Base-by-base conservation (phyloP, 2,888 invertebrate species). In the Mimas tiliae region DNA sequence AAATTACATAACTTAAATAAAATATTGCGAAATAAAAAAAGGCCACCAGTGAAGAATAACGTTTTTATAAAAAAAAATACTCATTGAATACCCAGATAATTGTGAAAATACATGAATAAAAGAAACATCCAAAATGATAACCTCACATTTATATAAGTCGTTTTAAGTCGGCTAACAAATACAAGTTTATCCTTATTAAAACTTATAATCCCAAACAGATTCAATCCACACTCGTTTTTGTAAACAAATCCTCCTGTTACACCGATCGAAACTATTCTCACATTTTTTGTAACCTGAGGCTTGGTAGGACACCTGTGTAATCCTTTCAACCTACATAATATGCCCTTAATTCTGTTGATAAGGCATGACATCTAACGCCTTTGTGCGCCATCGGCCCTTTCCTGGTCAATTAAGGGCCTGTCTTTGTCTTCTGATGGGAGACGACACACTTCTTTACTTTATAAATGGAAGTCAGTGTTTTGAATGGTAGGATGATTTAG, bases 261-360 rank as follows among this genome's bases (percentile, higher is more conserved):
- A 65, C 69, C 53, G 70, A 75, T 77, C 67, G 67, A 67, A 67
- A 67, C 63, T 68, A 67, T 66, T 68, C 64, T 64, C 64, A 65
- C 72, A 82, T 84, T 86, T 84, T 78, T 72, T 69, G 78, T 74
- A 81, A 81, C 77, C 69, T 76, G 74, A 72, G 67, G 74, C 70
- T 69, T 75, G 70, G 69, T 78, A 82, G 86, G 85, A 88, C 93
- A 93, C 93, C 93, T 93, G 93, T 93, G 91, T 92, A 92, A 93
- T 88, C 93, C 91, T 90, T 92, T 91, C 91, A 91, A 81, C 86
- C 80, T 75, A 80, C 77, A 93, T 93, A 93, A 93, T 93, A 88
- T 90, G 84, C 83, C 88, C 88, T 91, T 93, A 93, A 93, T 93
- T 89, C 89, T 79, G 84, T 88, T 93, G 93, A 93, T 93, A 91